Conservation (phyloP, 2,888 invertebrate genomes). For the Chrysina gloriosa region DNA sequence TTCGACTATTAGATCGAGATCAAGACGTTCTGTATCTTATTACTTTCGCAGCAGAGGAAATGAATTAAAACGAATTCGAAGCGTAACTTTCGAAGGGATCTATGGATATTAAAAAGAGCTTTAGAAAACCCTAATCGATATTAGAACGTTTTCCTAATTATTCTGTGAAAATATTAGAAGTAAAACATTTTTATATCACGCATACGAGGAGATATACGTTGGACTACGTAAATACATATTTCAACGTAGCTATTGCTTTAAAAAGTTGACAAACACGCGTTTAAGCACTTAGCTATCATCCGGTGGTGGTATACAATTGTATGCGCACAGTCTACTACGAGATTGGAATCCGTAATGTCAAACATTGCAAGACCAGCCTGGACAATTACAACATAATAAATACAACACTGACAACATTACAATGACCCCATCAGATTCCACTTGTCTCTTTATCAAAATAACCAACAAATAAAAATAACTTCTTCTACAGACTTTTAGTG, state of each 20-base stretch:
- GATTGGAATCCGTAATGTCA: slow-evolving; percentile 44
- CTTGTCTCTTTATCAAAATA: too few relatives aligned
- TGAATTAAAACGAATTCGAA: too few relatives aligned
- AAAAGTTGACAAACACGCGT: slow-evolving; percentile 40
- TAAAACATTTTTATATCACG: too few relatives aligned
- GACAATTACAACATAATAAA: slow-evolving; percentile 24
- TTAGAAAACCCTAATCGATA: too few relatives aligned
- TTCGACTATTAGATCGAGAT: neutral
- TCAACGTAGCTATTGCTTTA: slow-evolving; percentile 2
- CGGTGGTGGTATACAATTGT: slow-evolving; percentile 47
- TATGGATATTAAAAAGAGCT: too few relatives aligned
- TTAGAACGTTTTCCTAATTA: too few relatives aligned
- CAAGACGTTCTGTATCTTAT: slow-evolving; percentile 3
- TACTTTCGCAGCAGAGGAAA: neutral
- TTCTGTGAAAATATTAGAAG: too few relatives aligned
- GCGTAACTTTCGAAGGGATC: too few relatives aligned
- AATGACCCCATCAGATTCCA: slow-evolving; percentile 8
- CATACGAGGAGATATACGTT: too few relatives aligned
- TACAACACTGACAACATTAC: slow-evolving; percentile 2
- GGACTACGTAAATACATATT: too few relatives aligned
- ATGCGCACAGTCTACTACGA: slow-evolving; percentile 45
- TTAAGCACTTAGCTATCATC: slow-evolving; percentile 33
- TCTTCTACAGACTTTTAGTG: too few relatives aligned
- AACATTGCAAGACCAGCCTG: neutral
- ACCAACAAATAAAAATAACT: too few relatives aligned